A percentile compares a stretch with the other conserved stretches of the same genome.
Conservation (phyloP, 2,888 invertebrate species). For the Hydrotaea cyrtoneurina region DNA sequence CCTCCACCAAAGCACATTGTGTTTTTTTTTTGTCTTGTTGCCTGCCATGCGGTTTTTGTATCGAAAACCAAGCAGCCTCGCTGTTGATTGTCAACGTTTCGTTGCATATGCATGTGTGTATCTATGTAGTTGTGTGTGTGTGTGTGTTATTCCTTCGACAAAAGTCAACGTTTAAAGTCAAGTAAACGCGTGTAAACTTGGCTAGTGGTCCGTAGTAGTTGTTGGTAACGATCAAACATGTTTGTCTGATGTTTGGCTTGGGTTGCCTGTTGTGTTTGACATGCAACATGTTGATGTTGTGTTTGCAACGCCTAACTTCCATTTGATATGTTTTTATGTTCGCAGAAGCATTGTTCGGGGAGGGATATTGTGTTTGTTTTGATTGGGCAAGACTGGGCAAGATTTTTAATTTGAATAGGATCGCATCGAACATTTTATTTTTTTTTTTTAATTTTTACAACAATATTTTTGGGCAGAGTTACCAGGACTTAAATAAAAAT, state of each 20-base stretch:
- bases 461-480: no score
- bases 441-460: no score
- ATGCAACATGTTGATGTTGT: conserved; percentile 15
- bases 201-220: conserved; percentile 52
- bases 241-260: background rate
- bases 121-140: background rate
- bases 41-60: conserved; percentile 27
- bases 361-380: no score
- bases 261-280: background rate
- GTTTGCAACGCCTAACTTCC: background rate
- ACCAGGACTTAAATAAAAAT: no score
- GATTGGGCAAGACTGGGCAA: no score
- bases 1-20: conserved; percentile 41
- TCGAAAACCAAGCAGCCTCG: conserved; percentile 45
- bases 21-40: conserved; percentile 23
- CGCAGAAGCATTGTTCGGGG: no score
- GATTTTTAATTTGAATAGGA: no score
- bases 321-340: no score
- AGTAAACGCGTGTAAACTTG: conserved; percentile 41
- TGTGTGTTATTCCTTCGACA: conserved; percentile 46
- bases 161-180: conserved; percentile 67
- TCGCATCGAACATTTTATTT: no score
- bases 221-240: conserved; percentile 45
- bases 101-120: conserved; percentile 5
- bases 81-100: background rate